Evolutionary conservation across 2,888 invertebrate genomes (phyloP).

Genomic region (Idaea aversata): DNA sequence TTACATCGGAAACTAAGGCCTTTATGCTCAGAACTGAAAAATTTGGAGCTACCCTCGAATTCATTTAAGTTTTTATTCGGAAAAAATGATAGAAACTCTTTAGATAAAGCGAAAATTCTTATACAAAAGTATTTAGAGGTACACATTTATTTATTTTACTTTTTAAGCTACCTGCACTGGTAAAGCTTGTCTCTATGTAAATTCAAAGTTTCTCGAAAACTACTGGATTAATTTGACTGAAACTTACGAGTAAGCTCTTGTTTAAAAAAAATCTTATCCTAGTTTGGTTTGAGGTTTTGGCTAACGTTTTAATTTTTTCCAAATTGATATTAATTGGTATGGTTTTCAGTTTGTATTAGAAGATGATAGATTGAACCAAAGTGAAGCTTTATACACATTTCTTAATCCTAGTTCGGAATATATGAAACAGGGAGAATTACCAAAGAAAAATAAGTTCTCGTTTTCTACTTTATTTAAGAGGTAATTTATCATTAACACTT

Average conservation of each 20-base stretch:
- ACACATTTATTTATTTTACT: constrained; percentile 46
- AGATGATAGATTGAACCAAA: constrained; percentile 92
- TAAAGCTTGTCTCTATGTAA: no score
- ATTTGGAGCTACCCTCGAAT: constrained; percentile 90
- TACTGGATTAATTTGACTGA: no score
- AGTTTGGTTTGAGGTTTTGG: no score
- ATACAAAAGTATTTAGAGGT: constrained; percentile 94
- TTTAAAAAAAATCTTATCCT: no score
- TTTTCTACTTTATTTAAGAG: constrained; percentile 92
- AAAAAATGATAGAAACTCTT: constrained; percentile 88
- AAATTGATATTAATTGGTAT: constrained; percentile 7
- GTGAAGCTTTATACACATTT: constrained; percentile 94
- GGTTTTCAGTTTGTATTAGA: constrained; percentile 88
- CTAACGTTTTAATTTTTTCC: not conserved
- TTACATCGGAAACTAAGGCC: constrained; percentile 91
- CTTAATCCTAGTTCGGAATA: constrained; percentile 95
- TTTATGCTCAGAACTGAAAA: constrained; percentile 89
- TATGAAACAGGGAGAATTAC: constrained; percentile 88
- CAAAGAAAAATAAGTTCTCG: constrained; percentile 93
- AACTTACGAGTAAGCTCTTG: no score
- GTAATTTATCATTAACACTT: constrained; percentile 53
- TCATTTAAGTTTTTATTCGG: constrained; percentile 91
- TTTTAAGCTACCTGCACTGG: not conserved
- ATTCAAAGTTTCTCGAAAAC: not conserved
- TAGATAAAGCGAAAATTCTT: constrained; percentile 90